Percentiles rank a stretch among this genome's conserved stretches.
Evolutionary conservation across 2,113 vertebrate species (phyloP).

Genomic region (Oenanthe melanoleuca): DNA sequence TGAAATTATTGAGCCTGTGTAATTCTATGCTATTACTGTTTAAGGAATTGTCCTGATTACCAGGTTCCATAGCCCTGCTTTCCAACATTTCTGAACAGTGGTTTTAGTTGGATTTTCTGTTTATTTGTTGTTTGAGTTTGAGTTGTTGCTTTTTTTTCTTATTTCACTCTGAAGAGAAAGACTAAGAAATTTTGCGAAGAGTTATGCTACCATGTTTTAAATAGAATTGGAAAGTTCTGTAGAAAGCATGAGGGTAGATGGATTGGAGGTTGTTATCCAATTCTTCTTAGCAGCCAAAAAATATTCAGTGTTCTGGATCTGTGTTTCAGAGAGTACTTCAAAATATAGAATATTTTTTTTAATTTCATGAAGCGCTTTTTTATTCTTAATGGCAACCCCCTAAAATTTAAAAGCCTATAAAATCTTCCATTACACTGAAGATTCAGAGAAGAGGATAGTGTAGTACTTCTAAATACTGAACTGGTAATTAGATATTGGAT

Average conservation of each 20-base stretch:
- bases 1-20: not conserved
- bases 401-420: slow-evolving; percentile 7
- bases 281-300: not conserved
- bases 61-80: not conserved
- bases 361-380: not conserved
- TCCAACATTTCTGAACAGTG: not conserved
- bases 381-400: not conserved
- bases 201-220: not conserved
- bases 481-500: slow-evolving; percentile 23
- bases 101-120: not conserved
- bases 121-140: not conserved
- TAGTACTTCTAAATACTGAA: not conserved
- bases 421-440: not conserved
- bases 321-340: not conserved
- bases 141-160: not conserved
- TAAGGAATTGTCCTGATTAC: not conserved
- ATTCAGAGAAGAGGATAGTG: not conserved
- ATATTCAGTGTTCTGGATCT: not conserved
- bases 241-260: not conserved
- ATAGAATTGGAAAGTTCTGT: not conserved
- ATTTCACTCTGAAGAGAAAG: not conserved
- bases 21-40: not conserved
- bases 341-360: not conserved
- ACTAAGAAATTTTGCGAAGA: not conserved
- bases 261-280: not conserved